Evolutionary conservation across 2,888 invertebrate species (phyloP), one percentile per base, ranked within the genome.

Genomic region (Watsonalla cultraria): DNA sequence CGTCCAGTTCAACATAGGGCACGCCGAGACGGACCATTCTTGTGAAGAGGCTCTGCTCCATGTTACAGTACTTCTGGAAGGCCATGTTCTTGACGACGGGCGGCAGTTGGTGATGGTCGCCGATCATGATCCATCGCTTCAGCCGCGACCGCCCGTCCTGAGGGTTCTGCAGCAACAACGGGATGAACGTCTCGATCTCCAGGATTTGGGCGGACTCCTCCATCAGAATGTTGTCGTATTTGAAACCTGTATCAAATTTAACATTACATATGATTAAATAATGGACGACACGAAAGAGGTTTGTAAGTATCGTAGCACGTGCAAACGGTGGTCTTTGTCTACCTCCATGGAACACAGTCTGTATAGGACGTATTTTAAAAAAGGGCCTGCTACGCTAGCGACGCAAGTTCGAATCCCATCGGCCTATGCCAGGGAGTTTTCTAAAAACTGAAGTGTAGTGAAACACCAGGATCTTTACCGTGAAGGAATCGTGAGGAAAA

Each of bases 71-170:
- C 82, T 99, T 99, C 86, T 99, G 99, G 90, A 99, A 99, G 7
- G 99, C 99, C 97, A 99, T 99, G 84, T 99, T 99, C 89, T 99
- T 99, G 49, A 99, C 99, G 9, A 99, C 99, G 0, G 99, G 99
- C 0, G 99, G 99, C 66, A 99, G 91, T 86, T 99, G 99, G 86
- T 99, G 98, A 85, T 99, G 99, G 88, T 97, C 99, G 0, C 99
- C 99, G 73, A 99, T 99, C 99, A 99, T 99, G 69, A 99, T 99
- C 99, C 99, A 99, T 13, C 99, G 93, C 85, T 99, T 99, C 57
- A 99, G 91, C 0, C 99, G 93, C 76, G 98, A 99, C 65, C 95
- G 95, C 0, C 98, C 99, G 79, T 99, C 98, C 80, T 98, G 95
- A 0, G 99, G 99, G 86, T 99, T 99, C 91, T 99, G 99, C n/a